Conservation (phyloP, 23 tunicate species). For the Ciona savignyi region DNA sequence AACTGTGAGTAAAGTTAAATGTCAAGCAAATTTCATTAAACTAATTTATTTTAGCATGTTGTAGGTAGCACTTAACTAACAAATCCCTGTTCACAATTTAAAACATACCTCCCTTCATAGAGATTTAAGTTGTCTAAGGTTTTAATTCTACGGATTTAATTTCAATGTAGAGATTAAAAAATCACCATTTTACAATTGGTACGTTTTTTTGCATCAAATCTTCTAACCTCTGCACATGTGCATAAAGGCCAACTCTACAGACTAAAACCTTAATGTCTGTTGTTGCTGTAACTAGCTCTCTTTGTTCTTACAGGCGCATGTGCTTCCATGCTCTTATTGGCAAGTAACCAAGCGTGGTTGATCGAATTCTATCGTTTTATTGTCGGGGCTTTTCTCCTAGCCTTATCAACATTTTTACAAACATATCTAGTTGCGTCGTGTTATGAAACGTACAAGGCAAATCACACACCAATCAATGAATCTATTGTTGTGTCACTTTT, state of each 20-base stretch:
- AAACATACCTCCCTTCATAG: too few species aligned
- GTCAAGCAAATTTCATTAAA: too few species aligned
- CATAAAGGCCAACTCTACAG: neutral
- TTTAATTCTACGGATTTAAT: too few species aligned
- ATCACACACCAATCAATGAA: slow-evolving; percentile 1
- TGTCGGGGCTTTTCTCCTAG: neutral
- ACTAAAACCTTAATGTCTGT: neutral
- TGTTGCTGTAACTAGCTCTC: too few species aligned
- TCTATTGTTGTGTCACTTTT: slow-evolving; percentile 6
- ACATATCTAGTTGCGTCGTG: slow-evolving; percentile 9
- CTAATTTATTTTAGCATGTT: too few species aligned
- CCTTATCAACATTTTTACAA: slow-evolving; percentile 7
- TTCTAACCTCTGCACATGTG: neutral
- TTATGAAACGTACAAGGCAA: slow-evolving; percentile 4
- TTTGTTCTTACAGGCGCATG: slow-evolving; percentile 1
- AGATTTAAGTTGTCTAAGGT: too few species aligned
- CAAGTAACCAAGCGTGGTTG: slow-evolving; percentile 7
- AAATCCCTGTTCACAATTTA: too few species aligned
- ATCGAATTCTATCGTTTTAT: slow-evolving; percentile 7
- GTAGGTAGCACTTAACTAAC: too few species aligned
- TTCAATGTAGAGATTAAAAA: too few species aligned
- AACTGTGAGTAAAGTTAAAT: too few species aligned
- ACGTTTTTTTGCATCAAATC: too few species aligned
- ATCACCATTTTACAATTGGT: too few species aligned
- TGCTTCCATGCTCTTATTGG: neutral